These are phyloP conservation scores for Latrodectus geometricus DNA, from an alignment of 1,140 invertebrate species.

Conservation along the genomic window DNA sequence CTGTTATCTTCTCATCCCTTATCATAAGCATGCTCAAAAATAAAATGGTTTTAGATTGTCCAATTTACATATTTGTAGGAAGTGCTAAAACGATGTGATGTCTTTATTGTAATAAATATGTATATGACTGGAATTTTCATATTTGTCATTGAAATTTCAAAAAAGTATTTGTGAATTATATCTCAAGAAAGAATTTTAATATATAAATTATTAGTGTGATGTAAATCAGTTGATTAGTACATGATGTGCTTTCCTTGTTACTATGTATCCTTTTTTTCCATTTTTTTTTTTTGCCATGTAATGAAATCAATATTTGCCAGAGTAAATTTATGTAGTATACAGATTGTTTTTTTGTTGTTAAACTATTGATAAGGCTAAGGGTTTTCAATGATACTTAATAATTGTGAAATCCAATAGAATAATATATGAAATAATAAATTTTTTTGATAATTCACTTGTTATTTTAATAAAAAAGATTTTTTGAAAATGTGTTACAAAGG, in stretches of 20 bases:
- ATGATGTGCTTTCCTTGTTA: neutral
- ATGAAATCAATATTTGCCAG: too few relatives aligned
- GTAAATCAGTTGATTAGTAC: neutral
- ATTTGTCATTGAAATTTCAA: neutral
- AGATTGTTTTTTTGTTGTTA: too few relatives aligned
- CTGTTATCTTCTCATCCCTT: neutral
- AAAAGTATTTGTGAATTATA: neutral
- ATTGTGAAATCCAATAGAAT: too few relatives aligned
- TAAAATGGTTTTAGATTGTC: neutral
- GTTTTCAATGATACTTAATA: too few relatives aligned
- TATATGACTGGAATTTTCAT: neutral
- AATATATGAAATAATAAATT: too few relatives aligned
- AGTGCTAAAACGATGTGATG: neutral
- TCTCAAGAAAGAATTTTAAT: neutral
- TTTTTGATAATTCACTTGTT: too few relatives aligned
- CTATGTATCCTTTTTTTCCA: neutral
- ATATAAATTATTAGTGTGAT: neutral
- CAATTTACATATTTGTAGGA: neutral
- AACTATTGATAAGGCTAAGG: too few relatives aligned
- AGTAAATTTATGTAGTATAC: too few relatives aligned
- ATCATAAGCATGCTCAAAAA: neutral
- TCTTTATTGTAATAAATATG: neutral
- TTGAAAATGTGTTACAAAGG: too few relatives aligned
- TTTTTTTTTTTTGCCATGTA: too few relatives aligned
- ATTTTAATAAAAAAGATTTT: too few relatives aligned